Evolutionary conservation across 2,888 invertebrate species (phyloP), one percentile per base, ranked within the genome.

Genomic region (Tachina lurida): DNA sequence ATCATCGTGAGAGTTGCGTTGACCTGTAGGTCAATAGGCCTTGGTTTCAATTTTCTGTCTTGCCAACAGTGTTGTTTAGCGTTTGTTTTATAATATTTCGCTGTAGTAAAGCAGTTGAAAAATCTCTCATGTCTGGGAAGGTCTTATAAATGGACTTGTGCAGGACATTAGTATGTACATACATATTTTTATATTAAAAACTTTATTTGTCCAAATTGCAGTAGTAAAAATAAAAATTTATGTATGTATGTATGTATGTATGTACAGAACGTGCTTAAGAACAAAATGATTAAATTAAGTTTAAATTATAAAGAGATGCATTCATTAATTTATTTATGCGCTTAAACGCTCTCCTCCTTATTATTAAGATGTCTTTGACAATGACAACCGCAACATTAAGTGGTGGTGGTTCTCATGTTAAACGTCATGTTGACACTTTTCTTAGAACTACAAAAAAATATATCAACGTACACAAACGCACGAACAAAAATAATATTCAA

Each of bases 361-460:
- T 63, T 63, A 78, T 85, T 76, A 83, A 80, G 83, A 86, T 80
- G 83, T 80, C 75, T 73, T 67, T 83, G 79, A 76, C 79, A 80
- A 67, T 86, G 86, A 86, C 83, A 86, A 79, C 70, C 83, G 68
- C 86, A 83, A 73, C 86, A 80, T 86, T 86, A 86, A 83, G 83
- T 83, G 86, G 83, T 83, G 83, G 83, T 83, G 86, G 83, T 83
- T 79, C 79, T 80, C 83, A 86, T 86, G 86, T 86, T 86, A 47
- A 73, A 49, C 80, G 86, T 86, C 86, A 83, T 86, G 86, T 86
- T 86, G 86, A 76, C 83, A 86, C 83, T 83, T 86, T 86, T 83
- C 86, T 68, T 68, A 83, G 86, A 86, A 86, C 63, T 73, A 67
- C 67, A 67, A 74, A 81, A 84, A 60, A 13, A 80, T 10, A 31